Conservation (phyloP, 2,888 invertebrate species). For the Tinea trinotella region DNA sequence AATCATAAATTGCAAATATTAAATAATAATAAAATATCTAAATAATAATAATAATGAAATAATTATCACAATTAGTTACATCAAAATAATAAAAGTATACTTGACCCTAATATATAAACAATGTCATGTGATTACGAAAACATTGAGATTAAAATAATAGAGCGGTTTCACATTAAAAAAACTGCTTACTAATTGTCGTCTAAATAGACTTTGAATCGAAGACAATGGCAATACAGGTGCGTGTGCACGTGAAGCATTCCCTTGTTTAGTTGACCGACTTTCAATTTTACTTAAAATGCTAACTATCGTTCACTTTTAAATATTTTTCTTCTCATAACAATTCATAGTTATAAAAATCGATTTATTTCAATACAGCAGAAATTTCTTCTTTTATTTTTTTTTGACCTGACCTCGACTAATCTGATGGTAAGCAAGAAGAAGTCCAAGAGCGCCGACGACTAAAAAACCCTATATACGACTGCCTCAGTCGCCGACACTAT, state of each 20-base stretch:
- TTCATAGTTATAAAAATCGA: too few species aligned
- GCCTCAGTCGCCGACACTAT: too few species aligned
- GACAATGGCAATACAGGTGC: neutral
- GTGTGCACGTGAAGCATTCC: neutral
- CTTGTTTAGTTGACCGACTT: neutral
- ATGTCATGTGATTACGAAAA: neutral
- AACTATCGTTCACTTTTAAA: neutral
- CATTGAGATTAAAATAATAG: neutral
- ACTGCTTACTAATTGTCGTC: neutral
- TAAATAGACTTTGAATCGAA: neutral
- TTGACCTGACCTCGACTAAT: too few species aligned
- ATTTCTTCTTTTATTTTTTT: too few species aligned
- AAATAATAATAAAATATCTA: too few species aligned
- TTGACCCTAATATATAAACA: neutral
- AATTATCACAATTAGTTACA: neutral
- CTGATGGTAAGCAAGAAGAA: too few species aligned
- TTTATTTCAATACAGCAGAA: too few species aligned
- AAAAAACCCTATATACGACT: too few species aligned
- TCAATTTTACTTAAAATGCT: neutral
- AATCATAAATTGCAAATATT: too few species aligned
- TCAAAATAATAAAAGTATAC: neutral
- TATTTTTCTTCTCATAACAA: too few species aligned
- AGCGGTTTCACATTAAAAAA: neutral
- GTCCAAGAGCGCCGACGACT: too few species aligned
- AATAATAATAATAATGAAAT: neutral